phyloP scores from a whole-genome alignment of 2,113 vertebrate genomes.

The Takifugu bimaculatus region DNA sequence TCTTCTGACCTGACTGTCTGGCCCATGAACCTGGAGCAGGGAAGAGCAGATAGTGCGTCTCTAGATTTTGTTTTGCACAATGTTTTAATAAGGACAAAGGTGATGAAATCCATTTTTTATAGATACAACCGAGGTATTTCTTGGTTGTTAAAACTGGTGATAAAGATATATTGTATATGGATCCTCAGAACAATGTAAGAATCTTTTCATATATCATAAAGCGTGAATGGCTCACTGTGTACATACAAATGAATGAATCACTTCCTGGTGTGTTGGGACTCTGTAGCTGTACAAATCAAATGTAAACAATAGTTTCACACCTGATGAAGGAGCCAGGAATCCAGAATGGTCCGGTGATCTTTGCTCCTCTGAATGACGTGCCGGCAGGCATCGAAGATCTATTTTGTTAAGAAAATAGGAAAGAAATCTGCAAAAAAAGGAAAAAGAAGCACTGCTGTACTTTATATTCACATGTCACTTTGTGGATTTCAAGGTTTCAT shows the following conservation, averaged over 20 bases:
- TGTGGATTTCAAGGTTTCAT: slow-evolving; percentile 60
- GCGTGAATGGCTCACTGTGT: slow-evolving; percentile 39
- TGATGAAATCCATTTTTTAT: slow-evolving; percentile 11
- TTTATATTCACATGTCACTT: slow-evolving; percentile 74
- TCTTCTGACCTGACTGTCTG: slow-evolving; percentile 25
- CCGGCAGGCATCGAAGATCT: slow-evolving; percentile 43
- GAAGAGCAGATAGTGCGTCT: slow-evolving; percentile 27
- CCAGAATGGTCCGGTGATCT: slow-evolving; percentile 23
- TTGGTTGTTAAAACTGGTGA: slow-evolving; percentile 26
- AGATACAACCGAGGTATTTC: slow-evolving; percentile 28
- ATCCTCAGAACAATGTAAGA: slow-evolving; percentile 10
- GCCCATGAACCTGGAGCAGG: slow-evolving; percentile 31
- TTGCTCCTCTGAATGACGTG: slow-evolving; percentile 38
- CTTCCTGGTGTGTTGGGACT: slow-evolving; percentile 2
- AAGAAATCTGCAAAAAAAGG: slow-evolving; percentile 46
- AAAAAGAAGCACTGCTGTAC: slow-evolving; percentile 69
- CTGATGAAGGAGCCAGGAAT: slow-evolving; percentile 37
- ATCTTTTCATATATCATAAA: slow-evolving; percentile 7
- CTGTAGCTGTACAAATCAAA: slow-evolving; percentile 30
- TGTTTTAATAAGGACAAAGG: slow-evolving; percentile 16
- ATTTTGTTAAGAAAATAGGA: slow-evolving; percentile 62
- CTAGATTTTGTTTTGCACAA: slow-evolving; percentile 41
- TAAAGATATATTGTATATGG: not conserved
- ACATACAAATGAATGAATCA: slow-evolving; percentile 36
- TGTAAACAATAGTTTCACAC: slow-evolving; percentile 45